Evolutionary conservation across 1,140 invertebrate genomes (phyloP).

Genomic region (Idris sp.): DNA sequence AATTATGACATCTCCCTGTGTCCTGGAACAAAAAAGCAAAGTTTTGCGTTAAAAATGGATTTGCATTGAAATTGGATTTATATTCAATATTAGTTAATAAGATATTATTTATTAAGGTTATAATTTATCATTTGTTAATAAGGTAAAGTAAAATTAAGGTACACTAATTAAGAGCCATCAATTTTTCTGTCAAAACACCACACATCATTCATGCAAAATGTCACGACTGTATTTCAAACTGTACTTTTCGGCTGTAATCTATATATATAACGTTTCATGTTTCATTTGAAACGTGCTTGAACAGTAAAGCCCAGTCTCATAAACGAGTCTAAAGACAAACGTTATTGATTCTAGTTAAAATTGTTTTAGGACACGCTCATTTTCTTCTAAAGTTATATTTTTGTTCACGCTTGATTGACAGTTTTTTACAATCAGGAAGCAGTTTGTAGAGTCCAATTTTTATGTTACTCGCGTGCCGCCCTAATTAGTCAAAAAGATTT

Average conservation of each 20-base stretch:
- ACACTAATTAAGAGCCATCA: too few relatives aligned
- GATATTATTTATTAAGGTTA: too few relatives aligned
- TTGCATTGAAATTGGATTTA: too few relatives aligned
- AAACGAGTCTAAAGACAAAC: constrained; percentile 5
- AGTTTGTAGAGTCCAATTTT: too few relatives aligned
- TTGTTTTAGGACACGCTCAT: background rate
- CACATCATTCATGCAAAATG: too few relatives aligned
- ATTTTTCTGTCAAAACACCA: too few relatives aligned
- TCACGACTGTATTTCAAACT: background rate
- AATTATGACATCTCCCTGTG: too few relatives aligned
- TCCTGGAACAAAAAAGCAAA: constrained; percentile 65
- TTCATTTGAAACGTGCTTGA: background rate
- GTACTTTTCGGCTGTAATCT: background rate
- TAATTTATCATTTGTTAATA: too few relatives aligned
- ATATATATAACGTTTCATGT: background rate
- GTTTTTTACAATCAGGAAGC: constrained; percentile 1
- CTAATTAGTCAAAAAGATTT: too few relatives aligned
- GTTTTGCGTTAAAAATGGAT: background rate
- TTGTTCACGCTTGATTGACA: constrained; percentile 4
- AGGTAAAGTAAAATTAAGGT: too few relatives aligned
- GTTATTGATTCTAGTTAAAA: constrained; percentile 2
- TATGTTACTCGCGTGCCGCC: too few relatives aligned
- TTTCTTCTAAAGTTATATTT: constrained; percentile 5
- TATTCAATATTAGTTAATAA: too few relatives aligned
- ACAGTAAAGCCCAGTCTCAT: background rate